Base-by-base conservation (phyloP, 1,140 invertebrate genomes). In the Drosophila tropicalis region DNA sequence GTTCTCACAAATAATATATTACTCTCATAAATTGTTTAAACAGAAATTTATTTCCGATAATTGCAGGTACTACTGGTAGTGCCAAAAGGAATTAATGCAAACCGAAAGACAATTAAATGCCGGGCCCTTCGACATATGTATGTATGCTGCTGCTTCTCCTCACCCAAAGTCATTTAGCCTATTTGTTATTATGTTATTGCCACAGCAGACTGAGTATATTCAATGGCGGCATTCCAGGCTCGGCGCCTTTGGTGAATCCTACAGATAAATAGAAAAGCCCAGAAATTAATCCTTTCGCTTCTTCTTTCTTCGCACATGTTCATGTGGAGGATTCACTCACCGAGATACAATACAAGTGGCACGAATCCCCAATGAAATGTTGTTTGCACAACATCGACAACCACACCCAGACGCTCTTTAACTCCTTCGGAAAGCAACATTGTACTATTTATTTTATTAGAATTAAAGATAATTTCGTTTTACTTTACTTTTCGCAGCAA, bases 351-450 rank as follows among this genome's bases (percentile, higher is more conserved):
- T 32, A 95, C 93, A 10, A 94, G 93, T 1, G 95, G 95, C 68
- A 96, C 94, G 58, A 95, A 96, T 34, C 94, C 95, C 94, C 95
- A 95, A 77, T 95, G 95, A 68, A 95, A 95, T 58, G 94, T 91
- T 3, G 93, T 93, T 91, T 95, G 95, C 4, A 93, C 92, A 2
- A 94, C 72, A 13, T 93, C 93, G 40, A 95, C 92, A 9, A 96
- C 93, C 6, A 94, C 85, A 12, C 93, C 92, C 39, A 95, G 85
- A 82, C 95, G 94, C 75, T 95, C 93, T 89, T 95, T 95, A 12
- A 72, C 84, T 56, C 84, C 83, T 9, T 87, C 83, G 9, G 83
- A 89, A 44, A 87, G 79, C 56, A 83, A 72, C 83, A 87, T 87
- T 64, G 66, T 77, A 13, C 32, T 47, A 32, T 15, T 58, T 36